Evolutionary conservation across 2,113 vertebrate genomes (phyloP), one percentile per base, ranked within the genome.

Genomic region (Cottus gobio): DNA sequence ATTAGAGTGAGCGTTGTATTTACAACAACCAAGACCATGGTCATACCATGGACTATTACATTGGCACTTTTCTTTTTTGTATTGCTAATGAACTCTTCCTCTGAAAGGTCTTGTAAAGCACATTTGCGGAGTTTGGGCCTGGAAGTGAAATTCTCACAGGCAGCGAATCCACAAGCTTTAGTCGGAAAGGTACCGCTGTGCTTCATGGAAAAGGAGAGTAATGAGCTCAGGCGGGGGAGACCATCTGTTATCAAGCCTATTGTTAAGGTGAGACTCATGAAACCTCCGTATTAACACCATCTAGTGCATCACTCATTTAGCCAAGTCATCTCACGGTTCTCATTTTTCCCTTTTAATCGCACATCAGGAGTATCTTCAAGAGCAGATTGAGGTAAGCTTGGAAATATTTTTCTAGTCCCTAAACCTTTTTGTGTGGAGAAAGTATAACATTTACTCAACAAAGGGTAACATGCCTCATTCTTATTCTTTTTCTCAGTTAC

Each of bases 171-270:
- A 8, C 84, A 83, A 20, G 88, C 98, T 44, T 93, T 97, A 44
- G 94, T 99, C 20, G 94, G 91, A 62, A 97, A 95, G 82, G 97
- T 99, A 24, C 98, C 98, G 0, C 52, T 96, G 72, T 99, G 97
- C 79, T 98, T 99, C 79, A 82, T 96, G 82, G 97, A 99, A 91
- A 97, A 96, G 93, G 97, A 99, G 90, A 96, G 94, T 83, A 98
- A 90, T 66, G 97, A 99, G 85, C 86, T 96, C 57, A 95, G 94
- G 2, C 94, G 97, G 71, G 97, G 97, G 67, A 95, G 98, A 77
- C 88, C 92, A 4, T 93, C 96, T 7, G 93, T 98, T 73, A 93
- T 97, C 85, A 96, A 95, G 89, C 90, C 91, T 36, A 93, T 99
- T n/a, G 95, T 98, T 80, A 94, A 99, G 97, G 97, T 98, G 74